Conservation (phyloP, 2,888 invertebrate genomes). For the Ochlodes sylvanus region DNA sequence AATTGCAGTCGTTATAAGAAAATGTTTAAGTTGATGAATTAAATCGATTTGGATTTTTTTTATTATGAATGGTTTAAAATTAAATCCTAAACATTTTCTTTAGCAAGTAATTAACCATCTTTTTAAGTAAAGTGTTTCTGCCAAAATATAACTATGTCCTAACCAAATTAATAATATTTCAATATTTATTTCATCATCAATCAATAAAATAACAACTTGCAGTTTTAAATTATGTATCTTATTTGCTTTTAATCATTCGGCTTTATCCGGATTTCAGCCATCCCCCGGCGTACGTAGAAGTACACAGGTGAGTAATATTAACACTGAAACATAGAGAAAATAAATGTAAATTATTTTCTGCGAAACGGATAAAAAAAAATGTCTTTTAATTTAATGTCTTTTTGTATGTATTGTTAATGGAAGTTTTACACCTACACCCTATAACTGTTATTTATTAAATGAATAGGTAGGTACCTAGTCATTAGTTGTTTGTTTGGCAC, state of each 20-base stretch:
- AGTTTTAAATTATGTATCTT: slow-evolving; percentile 34
- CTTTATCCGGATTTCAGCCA: slow-evolving; percentile 49
- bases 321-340: not conserved
- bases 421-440: too few relatives aligned
- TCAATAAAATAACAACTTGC: not conserved
- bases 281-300: slow-evolving; percentile 58
- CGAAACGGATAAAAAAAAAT: not conserved
- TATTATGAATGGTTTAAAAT: too few relatives aligned
- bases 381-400: too few relatives aligned
- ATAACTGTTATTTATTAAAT: too few relatives aligned
- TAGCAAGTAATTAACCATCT: not conserved
- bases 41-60: too few relatives aligned
- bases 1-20: too few relatives aligned
- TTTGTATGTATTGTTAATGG: too few relatives aligned
- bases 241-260: slow-evolving; percentile 43
- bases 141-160: not conserved
- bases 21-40: too few relatives aligned
- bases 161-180: slow-evolving; percentile 15
- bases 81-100: slow-evolving; percentile 15
- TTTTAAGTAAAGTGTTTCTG: not conserved
- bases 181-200: slow-evolving; percentile 10
- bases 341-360: not conserved
- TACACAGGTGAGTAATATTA: slow-evolving; percentile 57
- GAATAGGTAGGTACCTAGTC: too few relatives aligned
- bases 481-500: too few relatives aligned